Base-by-base conservation (phyloP, 2,888 invertebrate genomes). In the Willowsia nigromaculata region DNA sequence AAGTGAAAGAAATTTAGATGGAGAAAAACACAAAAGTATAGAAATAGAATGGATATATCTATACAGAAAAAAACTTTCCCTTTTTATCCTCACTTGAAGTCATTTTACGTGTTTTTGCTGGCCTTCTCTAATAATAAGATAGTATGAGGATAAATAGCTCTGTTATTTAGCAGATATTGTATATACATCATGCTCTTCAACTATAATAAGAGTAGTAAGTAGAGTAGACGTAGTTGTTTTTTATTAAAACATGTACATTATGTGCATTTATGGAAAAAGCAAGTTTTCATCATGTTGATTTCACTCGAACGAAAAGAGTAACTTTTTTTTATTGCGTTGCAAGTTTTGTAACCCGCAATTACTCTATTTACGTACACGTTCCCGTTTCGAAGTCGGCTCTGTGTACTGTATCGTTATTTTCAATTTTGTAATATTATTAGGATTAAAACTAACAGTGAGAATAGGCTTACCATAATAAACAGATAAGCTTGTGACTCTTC, bases 401-500 rank as follows among this genome's bases (percentile, higher is more conserved):
- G n/a, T n/a, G n/a, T n/a, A n/a, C n/a, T 59, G 59, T 27, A 59
- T 59, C 59, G 59, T 59, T 2, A 25, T 59, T 59, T 59, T 59
- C 59, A 59, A 27, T 59, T 59, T 59, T 59, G 13, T 9, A 59
- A 59, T 27, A 27, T 18, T 13, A 18, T 59, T 1, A 59, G 27
- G 15, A 18, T 27, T 59, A 27, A 9, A 25, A 59, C 25, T 27
- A 27, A 18, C 11, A 27, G 4, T 59, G 27, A 2, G n/a, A 11
- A 27, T 13, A 59, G 27, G 27, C 11, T 59, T 59, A 27, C 1
- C 11, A 59, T 13, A 9, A 22, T 5, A 22, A 59, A 22, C 22
- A 9, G 25, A 11, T 37, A 3, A 37, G 4, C 22, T 78, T 18
- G 80, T 81, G 80, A 81, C 80, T 81, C 80, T 81, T 81, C 80